Conservation (phyloP, 2,797 vertebrate genomes). For the Thaleichthys pacificus region DNA sequence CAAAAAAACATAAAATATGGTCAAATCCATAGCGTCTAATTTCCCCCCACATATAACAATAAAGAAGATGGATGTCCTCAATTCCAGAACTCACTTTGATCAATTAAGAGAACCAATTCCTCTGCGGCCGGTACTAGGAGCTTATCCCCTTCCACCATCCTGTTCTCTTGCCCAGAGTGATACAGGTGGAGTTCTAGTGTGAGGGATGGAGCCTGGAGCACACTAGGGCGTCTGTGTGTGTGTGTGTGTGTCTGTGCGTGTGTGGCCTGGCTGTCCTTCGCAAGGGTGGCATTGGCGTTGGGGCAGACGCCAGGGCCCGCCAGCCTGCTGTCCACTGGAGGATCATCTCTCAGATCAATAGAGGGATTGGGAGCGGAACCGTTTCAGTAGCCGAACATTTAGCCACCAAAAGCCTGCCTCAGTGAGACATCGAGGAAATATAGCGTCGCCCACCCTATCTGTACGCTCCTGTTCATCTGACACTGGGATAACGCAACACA, state of each 20-base stretch:
- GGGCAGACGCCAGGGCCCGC: conserved; percentile 48
- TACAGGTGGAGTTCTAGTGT: background rate
- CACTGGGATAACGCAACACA: no score
- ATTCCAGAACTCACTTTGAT: conserved; percentile 55
- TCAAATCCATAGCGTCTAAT: conserved; percentile 60
- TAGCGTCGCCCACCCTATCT: background rate
- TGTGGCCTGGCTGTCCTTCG: conserved; percentile 62
- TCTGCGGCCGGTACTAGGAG: conserved; percentile 9
- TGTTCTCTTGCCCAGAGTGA: conserved; percentile 1
- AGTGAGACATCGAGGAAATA: conserved; percentile 61
- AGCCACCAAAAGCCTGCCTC: conserved; percentile 70
- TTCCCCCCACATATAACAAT: conserved; percentile 63
- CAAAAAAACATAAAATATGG: conserved; percentile 55
- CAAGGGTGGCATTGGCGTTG: conserved; percentile 64
- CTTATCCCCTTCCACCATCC: conserved; percentile 7
- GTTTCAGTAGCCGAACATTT: conserved; percentile 74
- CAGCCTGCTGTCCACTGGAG: conserved; percentile 72
- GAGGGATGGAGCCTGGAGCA: background rate
- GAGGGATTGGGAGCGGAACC: conserved; percentile 68
- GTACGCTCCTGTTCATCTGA: conserved; percentile 46
- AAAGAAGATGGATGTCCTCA: conserved; percentile 67
- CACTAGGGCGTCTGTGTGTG: background rate
- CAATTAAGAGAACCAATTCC: conserved; percentile 68
- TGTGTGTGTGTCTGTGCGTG: background rate
- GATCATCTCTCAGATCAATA: conserved; percentile 70